phyloP scores from a whole-genome alignment of 2,113 vertebrate genomes.

The Phyllostomus hastatus region DNA sequence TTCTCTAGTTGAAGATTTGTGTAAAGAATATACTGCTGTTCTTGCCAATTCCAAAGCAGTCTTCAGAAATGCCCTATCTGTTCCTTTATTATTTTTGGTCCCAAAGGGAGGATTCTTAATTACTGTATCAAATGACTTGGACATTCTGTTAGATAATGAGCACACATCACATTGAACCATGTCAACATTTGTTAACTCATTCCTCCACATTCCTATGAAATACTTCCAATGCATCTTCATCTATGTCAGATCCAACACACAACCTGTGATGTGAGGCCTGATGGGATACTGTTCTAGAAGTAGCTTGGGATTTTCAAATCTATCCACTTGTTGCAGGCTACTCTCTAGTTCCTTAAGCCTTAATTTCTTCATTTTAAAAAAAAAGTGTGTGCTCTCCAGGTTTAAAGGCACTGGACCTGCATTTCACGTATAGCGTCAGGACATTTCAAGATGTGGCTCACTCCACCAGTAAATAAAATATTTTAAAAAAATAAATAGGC shows the following conservation, averaged over 20 bases:
- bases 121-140: slow-evolving; percentile 92
- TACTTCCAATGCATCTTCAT: slow-evolving; percentile 91
- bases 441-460: too few species aligned
- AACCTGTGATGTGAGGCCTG: slow-evolving; percentile 95
- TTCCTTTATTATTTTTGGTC: slow-evolving; percentile 98
- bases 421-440: fast-evolving
- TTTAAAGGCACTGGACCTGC: not conserved
- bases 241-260: slow-evolving; percentile 95
- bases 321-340: slow-evolving; percentile 91
- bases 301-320: slow-evolving; percentile 93
- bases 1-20: slow-evolving; percentile 95
- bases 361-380: slow-evolving; percentile 80
- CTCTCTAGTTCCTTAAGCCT: slow-evolving; percentile 96
- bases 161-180: slow-evolving; percentile 91
- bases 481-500: too few species aligned
- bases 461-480: too few species aligned
- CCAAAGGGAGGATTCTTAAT: slow-evolving; percentile 99
- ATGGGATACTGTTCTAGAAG: slow-evolving; percentile 97
- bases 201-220: slow-evolving; percentile 92
- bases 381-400: not conserved
- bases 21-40: slow-evolving; percentile 95
- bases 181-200: slow-evolving; percentile 90
- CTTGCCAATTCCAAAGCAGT: slow-evolving; percentile 92
- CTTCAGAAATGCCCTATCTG: slow-evolving; percentile 94
- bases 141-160: slow-evolving; percentile 80